Base-by-base conservation (phyloP, 2,888 invertebrate species). In the Norana najaformis region DNA sequence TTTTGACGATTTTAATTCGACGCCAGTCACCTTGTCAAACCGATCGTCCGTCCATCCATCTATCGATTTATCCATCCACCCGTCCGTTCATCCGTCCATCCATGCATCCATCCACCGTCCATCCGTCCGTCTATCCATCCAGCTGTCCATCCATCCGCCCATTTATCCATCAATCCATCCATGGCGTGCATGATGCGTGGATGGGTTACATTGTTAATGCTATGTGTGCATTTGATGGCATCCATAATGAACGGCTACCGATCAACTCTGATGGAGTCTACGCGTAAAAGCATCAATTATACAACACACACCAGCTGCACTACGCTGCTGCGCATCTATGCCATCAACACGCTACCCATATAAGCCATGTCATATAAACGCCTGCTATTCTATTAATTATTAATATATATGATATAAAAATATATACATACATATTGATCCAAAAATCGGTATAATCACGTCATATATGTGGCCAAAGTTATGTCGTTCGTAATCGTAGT, bases 201-300 rank as follows among this genome's bases (percentile, higher is more conserved):
- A 53, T 23, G 69, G 69, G 8, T 30, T 69, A 69, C 69, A 69
- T 69, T 69, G 69, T 69, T 69, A n/a, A 69, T 69, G 69, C 69
- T n/a, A 69, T 69, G 69, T 69, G 69, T 69, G 69, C 69, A 69
- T 69, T 69, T n/a, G 69, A 69, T n/a, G 69, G n/a, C n/a, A 11
- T 69, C 69, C 69, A 69, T 69, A 69, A 69, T 69, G n/a, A 69
- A 69, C 69, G 69, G 69, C 69, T 4, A 11, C 69, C 69, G 69
- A 69, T 69, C 69, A 16, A 69, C 69, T 69, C n/a, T n/a, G 69
- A 2, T 1, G 69, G 18, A 69, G 69, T 69, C 69, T 69, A 30
- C n/a, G 69, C 69, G 30, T 69, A 69, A 69, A 69, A 69, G 69
- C 69, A 69, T 69, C 69, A 69, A 69, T 69, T 69, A 69, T 69